Conservation (phyloP, 2,888 invertebrate genomes). For the Noctua janthina region DNA sequence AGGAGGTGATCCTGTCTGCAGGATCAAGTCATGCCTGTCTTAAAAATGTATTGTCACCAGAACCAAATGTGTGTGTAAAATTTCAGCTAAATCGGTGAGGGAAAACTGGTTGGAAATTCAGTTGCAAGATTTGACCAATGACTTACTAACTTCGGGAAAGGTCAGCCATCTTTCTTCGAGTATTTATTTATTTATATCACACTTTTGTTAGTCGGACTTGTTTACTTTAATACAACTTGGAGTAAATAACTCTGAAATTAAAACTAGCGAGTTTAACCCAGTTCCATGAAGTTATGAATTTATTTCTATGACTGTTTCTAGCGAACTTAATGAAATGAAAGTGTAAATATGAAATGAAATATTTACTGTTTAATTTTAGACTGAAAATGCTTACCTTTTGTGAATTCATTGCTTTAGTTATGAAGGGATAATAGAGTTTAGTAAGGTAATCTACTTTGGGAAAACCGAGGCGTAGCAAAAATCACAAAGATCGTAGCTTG, state of each 20-base stretch:
- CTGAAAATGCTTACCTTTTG: constrained; percentile 30
- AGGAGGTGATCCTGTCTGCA: too few species aligned
- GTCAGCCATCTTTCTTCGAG: constrained; percentile 5
- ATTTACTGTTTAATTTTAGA: constrained; percentile 38
- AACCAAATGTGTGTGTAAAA: too few species aligned
- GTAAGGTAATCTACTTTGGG: constrained; percentile 27
- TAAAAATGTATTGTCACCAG: too few species aligned
- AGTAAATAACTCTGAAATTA: constrained; percentile 12
- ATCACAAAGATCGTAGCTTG: constrained; percentile 28
- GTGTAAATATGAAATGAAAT: constrained; percentile 7
- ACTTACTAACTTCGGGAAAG: not conserved
- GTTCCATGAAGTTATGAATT: constrained; percentile 33
- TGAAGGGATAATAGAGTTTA: constrained; percentile 32
- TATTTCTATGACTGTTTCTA: constrained; percentile 22
- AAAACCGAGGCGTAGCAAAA: not conserved
- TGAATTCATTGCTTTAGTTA: constrained; percentile 18
- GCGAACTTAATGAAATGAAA: constrained; percentile 24
- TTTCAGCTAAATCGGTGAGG: too few species aligned
- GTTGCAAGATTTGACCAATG: too few species aligned
- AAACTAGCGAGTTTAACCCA: constrained; percentile 24
- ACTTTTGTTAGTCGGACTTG: constrained; percentile 10
- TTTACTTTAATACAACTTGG: not conserved
- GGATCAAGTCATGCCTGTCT: too few species aligned
- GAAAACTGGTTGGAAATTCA: too few species aligned
- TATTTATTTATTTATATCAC: constrained; percentile 11